Evolutionary conservation across 2,113 vertebrate genomes (phyloP), one percentile per base, ranked within the genome.

Genomic region (Butorides virescens): DNA sequence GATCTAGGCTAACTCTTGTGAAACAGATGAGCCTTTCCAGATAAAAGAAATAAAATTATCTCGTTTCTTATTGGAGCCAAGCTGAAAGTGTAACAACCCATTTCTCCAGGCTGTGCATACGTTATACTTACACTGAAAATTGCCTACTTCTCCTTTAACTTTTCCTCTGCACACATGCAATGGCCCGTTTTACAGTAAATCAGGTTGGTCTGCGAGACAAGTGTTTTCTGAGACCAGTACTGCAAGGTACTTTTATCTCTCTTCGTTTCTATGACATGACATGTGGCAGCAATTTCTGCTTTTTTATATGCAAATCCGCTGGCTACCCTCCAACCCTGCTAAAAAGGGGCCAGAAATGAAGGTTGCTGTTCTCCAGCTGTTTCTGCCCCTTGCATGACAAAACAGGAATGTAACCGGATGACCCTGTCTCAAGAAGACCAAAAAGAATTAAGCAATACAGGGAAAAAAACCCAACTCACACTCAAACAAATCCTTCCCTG

Each of bases 31-130:
- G 1, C 27, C 29, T 27, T 78, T 63, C 34, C 73, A 67, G 25
- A 39, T 21, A 50, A 47, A 19, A 63, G 14, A 78, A 72, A 16
- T 62, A 83, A 50, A 86, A 34, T 17, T 53, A 8, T 71, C 9
- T 58, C 4, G 3, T 53, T 86, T 49, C 50, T 67, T 29, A 29
- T 7, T 27, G 30, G 8, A 76, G 9, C 30, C 37, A 58, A 53
- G 50, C 34, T 90, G n/a, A 18, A 58, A 62, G 14, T 7, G 5
- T 26, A 55, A 63, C 37, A 74, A 19, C 14, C 15, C 36, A 18
- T 7, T 22, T 50, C 34, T 68, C 21, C 20, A 53, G 19, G 32
- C 37, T 4, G 1, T 0, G 0, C 2, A 8, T 27, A 29, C 17
- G 2, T 75, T 72, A 36, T 2, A 27, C 13, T 49, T 34, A 13